Base-by-base conservation (phyloP, 2,888 invertebrate species). In the Calliphora vomitoria region DNA sequence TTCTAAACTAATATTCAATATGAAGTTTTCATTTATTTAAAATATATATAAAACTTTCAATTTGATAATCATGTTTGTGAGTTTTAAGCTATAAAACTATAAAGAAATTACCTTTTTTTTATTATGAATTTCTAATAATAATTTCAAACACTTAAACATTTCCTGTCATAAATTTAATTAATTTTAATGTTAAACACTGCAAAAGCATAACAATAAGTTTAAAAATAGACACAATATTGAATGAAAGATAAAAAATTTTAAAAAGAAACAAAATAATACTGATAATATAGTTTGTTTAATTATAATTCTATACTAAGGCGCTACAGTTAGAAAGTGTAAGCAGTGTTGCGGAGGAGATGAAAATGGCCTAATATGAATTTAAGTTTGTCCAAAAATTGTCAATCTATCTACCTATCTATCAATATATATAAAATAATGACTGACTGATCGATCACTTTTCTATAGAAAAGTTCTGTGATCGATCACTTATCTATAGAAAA, bases 81-180 rank as follows among this genome's bases (percentile, higher is more conserved):
- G 68, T 35, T 53, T 25, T 62, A 38, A 35, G 31, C 20, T 35
- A 31, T 72, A 55, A 44, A 53, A 10, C 62, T 44, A 4, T 47
- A 18, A 31, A 47, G 35, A 62, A 53, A 62, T 74, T 68, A 44
- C 8, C 44, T 72, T 50, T 55, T n/a, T 74, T 47, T 38, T 64
- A 20, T 41, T 60, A 60, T 25, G 47, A 71, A 75, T 80, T 76
- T 83, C 72, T 78, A 69, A 86, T 86, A 86, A 78, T 55, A 78
- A 64, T 83, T 91, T 90, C 85, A 90, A 90, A 66, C 71, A 87
- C 85, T 87, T 87, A 71, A 81, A 90, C 91, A 91, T 91, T 92
- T 92, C 92, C 92, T 92, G 92, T 91, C 92, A 90, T 92, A 92
- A 92, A 92, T 91, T 89, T 90, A 90, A 91, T 82, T 83, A 81